These are phyloP conservation scores for Brachionus angularis DNA, from an alignment of 1,140 invertebrate species.

Conservation along the genomic window DNA sequence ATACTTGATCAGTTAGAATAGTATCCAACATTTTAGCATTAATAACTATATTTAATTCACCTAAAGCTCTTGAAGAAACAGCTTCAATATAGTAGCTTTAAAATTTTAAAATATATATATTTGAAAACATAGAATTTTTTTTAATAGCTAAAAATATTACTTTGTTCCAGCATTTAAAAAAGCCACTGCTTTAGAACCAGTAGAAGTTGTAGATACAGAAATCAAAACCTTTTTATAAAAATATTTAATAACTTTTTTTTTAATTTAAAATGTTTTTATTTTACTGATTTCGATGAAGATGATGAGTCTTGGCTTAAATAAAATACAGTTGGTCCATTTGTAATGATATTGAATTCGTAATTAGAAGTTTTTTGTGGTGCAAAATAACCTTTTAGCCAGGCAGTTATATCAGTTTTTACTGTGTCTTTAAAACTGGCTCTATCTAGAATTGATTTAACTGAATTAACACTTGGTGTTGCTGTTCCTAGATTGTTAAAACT, in stretches of 20 bases:
- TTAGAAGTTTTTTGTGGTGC: not conserved
- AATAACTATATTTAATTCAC: not conserved
- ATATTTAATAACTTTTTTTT: not conserved
- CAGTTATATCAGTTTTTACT: not conserved
- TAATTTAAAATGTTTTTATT: not conserved
- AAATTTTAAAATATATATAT: too few species aligned
- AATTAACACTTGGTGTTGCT: not conserved
- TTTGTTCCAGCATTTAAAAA: not conserved
- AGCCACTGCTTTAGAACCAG: not conserved
- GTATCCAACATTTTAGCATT: constrained; percentile 41
- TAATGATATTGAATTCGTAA: constrained; percentile 11
- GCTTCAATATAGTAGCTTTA: constrained; percentile 33
- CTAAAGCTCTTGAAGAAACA: not conserved
- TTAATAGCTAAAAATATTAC: too few species aligned
- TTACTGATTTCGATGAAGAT: not conserved
- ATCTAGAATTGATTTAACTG: not conserved
- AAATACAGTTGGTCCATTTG: constrained; percentile 4
- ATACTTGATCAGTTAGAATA: constrained; percentile 27
- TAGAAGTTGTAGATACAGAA: not conserved
- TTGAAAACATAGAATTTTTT: too few species aligned
- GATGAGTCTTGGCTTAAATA: constrained; percentile 10
- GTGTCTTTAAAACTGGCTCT: not conserved
- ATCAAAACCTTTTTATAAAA: constrained; percentile 25
- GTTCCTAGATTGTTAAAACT: not conserved
- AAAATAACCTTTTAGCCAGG: constrained; percentile 17